Percentiles rank a stretch among this genome's conserved stretches.
Evolutionary conservation across 2,888 invertebrate species (phyloP).

Genomic region (Acleris laterana): DNA sequence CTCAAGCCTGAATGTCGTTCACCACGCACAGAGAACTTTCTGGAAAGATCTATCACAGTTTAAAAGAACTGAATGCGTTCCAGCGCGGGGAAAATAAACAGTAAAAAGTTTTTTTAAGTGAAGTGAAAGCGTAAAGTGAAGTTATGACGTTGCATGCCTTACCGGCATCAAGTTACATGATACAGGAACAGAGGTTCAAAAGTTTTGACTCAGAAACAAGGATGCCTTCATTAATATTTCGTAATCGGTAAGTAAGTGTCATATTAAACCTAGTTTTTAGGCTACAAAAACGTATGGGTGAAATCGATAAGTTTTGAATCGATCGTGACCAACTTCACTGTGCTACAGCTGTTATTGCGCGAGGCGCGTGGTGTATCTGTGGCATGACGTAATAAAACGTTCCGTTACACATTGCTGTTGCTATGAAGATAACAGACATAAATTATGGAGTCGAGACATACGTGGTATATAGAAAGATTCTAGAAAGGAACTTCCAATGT

Average conservation of each 20-base stretch:
- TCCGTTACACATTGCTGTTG: conserved; percentile 19
- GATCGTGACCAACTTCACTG: conserved; percentile 50
- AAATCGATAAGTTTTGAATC: conserved; percentile 50
- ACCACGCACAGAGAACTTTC: conserved; percentile 49
- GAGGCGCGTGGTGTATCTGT: conserved; percentile 31
- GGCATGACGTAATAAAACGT: conserved; percentile 13
- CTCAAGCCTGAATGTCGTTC: conserved; percentile 76
- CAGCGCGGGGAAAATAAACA: conserved; percentile 61
- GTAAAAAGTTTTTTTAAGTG: conserved; percentile 55
- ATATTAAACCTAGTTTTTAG: conserved; percentile 46
- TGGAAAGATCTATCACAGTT: conserved; percentile 52
- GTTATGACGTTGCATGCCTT: conserved; percentile 83
- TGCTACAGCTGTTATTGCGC: conserved; percentile 34
- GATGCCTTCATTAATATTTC: conserved; percentile 87
- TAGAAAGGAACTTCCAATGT: too few species aligned
- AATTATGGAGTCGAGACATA: too few species aligned
- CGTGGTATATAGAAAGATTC: too few species aligned
- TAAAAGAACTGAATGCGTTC: conserved; percentile 57
- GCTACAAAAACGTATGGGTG: conserved; percentile 55
- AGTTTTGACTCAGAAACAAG: conserved; percentile 70
- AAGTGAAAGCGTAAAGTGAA: conserved; percentile 71
- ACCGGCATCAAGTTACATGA: conserved; percentile 77
- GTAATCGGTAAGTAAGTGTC: conserved; percentile 85
- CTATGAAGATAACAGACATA: background rate
- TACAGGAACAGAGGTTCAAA: conserved; percentile 76